Evolutionary conservation across 2,113 vertebrate species (phyloP), one percentile per base, ranked within the genome.

Genomic region (Ptilonorhynchus violaceus): DNA sequence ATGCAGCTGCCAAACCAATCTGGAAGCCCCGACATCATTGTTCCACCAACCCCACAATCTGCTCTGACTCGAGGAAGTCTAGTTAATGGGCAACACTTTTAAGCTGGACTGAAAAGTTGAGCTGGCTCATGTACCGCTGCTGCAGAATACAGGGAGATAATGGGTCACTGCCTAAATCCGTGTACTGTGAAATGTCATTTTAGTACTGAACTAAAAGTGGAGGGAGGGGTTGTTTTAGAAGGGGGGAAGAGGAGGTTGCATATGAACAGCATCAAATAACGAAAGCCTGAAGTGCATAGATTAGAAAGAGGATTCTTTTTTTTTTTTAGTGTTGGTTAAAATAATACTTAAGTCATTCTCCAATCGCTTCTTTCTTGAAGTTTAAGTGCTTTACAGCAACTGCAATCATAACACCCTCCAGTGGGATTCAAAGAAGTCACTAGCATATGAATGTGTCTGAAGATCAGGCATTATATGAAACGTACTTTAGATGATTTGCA

Each of bases 1-100:
- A 99, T 98, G 98, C 97, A 99, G 98, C 99, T 99, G 99, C 98
- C 98, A 98, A 98, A 97, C 98, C 99, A 98, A 99, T 99, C 99
- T 99, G 99, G 98, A 98, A 98, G 97, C 98, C 98, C 96, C 98
- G 96, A 98, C 97, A 97, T 98, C 97, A 99, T 99, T 99, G 99
- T 99, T 99, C 98, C 94, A 92, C 93, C 90, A 97, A 97, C 97
- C 88, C 95, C 96, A 96, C 98, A 98, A 98, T 97, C 97, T 98
- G 98, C 98, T 98, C 98, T 97, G 98, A 98, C 98, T 98, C 92
- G 96, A 98, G 97, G 98, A 98, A 98, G 98, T 98, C 96, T 96
- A 97, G 97, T 98, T 98, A 98, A 98, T 93, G 92, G 98, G 96
- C 97, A 97, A 98, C 97, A 98, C 97, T 98, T 97, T 96, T 97